Evolutionary conservation across 2,113 vertebrate species (phyloP), one percentile per base, ranked within the genome.

Genomic region (Pyrgilauda ruficollis): DNA sequence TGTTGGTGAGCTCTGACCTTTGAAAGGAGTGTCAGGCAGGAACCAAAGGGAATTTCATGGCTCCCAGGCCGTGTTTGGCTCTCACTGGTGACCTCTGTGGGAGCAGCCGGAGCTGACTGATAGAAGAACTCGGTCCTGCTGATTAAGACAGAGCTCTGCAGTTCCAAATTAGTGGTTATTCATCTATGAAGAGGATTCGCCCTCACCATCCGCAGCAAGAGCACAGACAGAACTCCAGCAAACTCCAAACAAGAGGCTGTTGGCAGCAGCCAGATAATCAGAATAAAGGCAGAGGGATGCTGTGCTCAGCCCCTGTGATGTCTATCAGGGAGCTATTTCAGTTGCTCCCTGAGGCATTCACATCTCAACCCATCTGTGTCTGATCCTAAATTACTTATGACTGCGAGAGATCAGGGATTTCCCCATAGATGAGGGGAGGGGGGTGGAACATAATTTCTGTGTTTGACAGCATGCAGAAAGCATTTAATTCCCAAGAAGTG

Each of bases 311-410:
- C 87, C 77, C 74, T 94, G 70, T 79, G 84, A 96, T 96, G 89
- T 91, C 94, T 96, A 80, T 92, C 91, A 95, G 86, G 94, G 67
- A 96, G 94, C 86, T 96, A 91, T 94, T 97, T 96, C 96, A 90
- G 84, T 74, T 95, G 87, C 78, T 96, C 94, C 96, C 92, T 4
- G 37, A 94, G 92, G 96, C 92, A 87, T 90, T 93, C 86, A 76
- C 90, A 93, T 96, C 90, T 95, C 94, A 97, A 64, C 93, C 95
- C 94, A 95, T 96, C 96, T 95, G 95, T 94, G 94, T 92, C 92
- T 95, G 94, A 96, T 96, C 77, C 94, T 94, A 91, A 97, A 95
- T 96, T 96, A 91, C 92, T 94, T 89, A 50, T 37, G 87, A 85
- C 82, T 94, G 47, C 4, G 35, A 94, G 91, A 96, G 89, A 93